A percentile compares a stretch with the other conserved stretches of the same genome.
These are phyloP conservation scores for Toxotes chatareus DNA, from an alignment of 2,113 vertebrate genomes.

Conservation along the genomic window DNA sequence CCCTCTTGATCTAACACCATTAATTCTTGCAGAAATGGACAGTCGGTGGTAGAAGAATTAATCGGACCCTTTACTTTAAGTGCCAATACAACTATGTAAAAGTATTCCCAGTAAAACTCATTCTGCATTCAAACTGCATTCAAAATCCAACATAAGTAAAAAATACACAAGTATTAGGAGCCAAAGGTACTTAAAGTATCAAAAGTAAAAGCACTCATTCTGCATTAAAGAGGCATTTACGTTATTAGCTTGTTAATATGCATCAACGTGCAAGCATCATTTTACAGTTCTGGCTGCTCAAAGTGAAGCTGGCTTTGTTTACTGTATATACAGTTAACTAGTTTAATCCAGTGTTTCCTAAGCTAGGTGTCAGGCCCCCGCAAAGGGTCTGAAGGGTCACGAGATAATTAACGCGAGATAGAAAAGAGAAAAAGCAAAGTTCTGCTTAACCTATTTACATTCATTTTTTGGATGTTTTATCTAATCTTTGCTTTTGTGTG, in stretches of 20 bases:
- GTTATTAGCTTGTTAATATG: too few relatives aligned
- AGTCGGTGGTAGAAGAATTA: neutral
- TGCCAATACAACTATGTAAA: neutral
- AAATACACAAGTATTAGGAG: too few relatives aligned
- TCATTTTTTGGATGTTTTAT: too few relatives aligned
- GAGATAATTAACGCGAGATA: neutral
- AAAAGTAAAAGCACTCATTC: too few relatives aligned
- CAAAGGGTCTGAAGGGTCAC: neutral
- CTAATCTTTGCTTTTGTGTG: neutral
- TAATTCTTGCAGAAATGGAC: constrained; percentile 10
- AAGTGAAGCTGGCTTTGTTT: neutral
- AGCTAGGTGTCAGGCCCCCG: too few relatives aligned
- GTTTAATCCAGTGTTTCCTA: neutral
- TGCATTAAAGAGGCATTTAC: too few relatives aligned
- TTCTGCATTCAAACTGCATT: neutral
- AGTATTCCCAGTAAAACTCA: neutral
- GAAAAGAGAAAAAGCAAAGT: too few relatives aligned
- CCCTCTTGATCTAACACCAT: constrained; percentile 28
- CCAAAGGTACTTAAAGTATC: too few relatives aligned
- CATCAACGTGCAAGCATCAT: neutral
- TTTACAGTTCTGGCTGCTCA: neutral
- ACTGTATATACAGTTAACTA: neutral
- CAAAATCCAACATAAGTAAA: neutral
- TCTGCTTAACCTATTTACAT: too few relatives aligned
- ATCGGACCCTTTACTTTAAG: neutral